These are phyloP conservation scores for Hystrix cristata DNA, from an alignment of 2,113 vertebrate genomes.

Conservation along the genomic window DNA sequence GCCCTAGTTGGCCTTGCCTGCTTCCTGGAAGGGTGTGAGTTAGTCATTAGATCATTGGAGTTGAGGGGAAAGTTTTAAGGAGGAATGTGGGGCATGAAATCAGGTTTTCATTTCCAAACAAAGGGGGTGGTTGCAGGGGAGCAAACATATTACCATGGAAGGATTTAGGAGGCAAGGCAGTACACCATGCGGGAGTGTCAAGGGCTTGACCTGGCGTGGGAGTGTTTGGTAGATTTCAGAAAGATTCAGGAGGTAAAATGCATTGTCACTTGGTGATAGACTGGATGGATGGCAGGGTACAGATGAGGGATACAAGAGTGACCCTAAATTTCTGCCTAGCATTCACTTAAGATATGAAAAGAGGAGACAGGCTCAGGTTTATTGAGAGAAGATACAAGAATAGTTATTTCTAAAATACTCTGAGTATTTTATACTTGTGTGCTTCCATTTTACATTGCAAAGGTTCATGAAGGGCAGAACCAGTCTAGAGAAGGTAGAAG, in stretches of 20 bases:
- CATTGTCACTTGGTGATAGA: background rate
- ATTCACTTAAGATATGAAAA: constrained; percentile 40
- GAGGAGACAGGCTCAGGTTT: background rate
- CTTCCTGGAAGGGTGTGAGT: background rate
- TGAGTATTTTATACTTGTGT: constrained; percentile 52
- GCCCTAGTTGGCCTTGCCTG: background rate
- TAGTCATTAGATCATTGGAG: background rate
- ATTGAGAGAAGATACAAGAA: background rate
- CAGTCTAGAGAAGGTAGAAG: constrained; percentile 8
- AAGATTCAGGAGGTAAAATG: constrained; percentile 16
- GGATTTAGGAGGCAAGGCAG: background rate
- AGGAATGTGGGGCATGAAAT: background rate
- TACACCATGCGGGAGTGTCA: background rate
- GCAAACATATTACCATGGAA: background rate
- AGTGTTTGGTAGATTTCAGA: constrained; percentile 16
- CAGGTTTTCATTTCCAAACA: background rate
- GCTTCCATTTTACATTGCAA: constrained; percentile 49
- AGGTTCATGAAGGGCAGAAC: constrained; percentile 4
- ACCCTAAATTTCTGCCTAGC: constrained; percentile 41
- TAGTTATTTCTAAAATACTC: background rate
- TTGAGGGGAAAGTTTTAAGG: constrained; percentile 34
- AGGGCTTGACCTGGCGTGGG: background rate
- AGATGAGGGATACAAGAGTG: background rate
- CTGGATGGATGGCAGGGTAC: background rate
- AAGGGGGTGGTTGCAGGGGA: background rate